Base-by-base conservation (phyloP, 2,888 invertebrate genomes). In the Hirudinaria manillensis region DNA sequence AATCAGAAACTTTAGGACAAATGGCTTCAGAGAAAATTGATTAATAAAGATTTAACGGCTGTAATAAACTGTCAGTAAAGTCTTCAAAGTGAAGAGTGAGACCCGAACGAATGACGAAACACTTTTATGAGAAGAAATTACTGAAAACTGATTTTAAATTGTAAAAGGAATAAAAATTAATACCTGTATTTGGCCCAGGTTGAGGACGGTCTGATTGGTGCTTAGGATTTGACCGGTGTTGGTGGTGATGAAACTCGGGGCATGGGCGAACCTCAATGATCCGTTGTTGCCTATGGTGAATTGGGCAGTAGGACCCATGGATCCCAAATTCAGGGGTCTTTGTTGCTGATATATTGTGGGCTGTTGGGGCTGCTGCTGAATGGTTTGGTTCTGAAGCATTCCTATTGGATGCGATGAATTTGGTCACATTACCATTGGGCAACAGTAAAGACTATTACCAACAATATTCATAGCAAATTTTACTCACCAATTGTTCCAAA, bases 141-240 rank as follows among this genome's bases (percentile, higher is more conserved):
- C 10, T 38, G 3, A 38, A 38, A 38, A n/a, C n/a, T 6, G 45
- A 45, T 10, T 45, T 45, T 45, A 7, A 45, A 45, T 45, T 1
- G 16, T 16, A 61, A 24, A 61, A 7, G 45, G 4, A 45, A 71
- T 21, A 24, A 19, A 3, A 16, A 56, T 24, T 6, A 61, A 13
- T 61, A 76, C 75, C 76, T 78, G 78, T n/a, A 79, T 72, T n/a
- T 79, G 78, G 16, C 75, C 75, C 24, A 75, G 45, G 51, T 78
- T 77, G 56, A 84, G 77, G 74, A 83, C 79, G 2, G 82, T 80
- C 76, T 81, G 82, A 76, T 82, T 83, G 68, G 82, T 78, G 78
- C 75, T 77, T 53, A 78, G 53, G 16, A 74, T 51, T 72, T 77
- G 78, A 45, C 72, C 76, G n/a, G 72, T 77, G 71, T 56, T 76